Base-by-base conservation (phyloP, 2,888 invertebrate species). In the Parnassius smintheus region DNA sequence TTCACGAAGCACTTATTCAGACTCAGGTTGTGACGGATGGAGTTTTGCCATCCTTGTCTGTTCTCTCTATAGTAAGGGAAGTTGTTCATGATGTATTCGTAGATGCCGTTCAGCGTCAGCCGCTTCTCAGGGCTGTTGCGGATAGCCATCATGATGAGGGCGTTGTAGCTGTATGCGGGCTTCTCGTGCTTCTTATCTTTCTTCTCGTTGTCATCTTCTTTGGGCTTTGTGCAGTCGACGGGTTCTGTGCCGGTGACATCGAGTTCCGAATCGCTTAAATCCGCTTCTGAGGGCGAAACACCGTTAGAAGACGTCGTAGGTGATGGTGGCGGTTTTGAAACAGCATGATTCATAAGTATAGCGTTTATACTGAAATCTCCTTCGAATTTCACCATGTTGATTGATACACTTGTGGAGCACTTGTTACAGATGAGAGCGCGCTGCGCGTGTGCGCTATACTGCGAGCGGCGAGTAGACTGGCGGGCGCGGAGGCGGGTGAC, bases 121-220 rank as follows among this genome's bases (percentile, higher is more conserved):
- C 98, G 93, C 78, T 98, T 98, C 80, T 99, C 98, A 0, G 97
- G 96, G 78, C 98, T 98, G 81, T 97, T 96, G 51, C 98, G 93
- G 65, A 99, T 99, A 9, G 99, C 99, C 99, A 99, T 99, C 98
- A 99, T 99, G 75, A 99, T 99, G 57, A 99, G 93, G 0, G 99
- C 99, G 90, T 99, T 99, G 93, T 99, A 99, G 81, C 98, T 98
- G 92, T 97, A 99, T 0, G 98, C 97, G 0, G 99, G 99, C 77
- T 99, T 99, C 77, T 98, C 98, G 79, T 96, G 95, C 75, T 95
- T 96, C 70, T 95, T 95, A 66, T 88, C 86, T 56, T 87, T 86
- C 64, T 86, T 87, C 49, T 83, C 75, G 60, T 72, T 78, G 60
- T 85, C 83, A 51, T 75, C 78, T 54, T 83, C 82, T 56, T 86